A percentile compares a stretch with the other conserved stretches of the same genome.
phyloP scores from a whole-genome alignment of 2,888 invertebrate genomes.

The Clepsis dumicolana region DNA sequence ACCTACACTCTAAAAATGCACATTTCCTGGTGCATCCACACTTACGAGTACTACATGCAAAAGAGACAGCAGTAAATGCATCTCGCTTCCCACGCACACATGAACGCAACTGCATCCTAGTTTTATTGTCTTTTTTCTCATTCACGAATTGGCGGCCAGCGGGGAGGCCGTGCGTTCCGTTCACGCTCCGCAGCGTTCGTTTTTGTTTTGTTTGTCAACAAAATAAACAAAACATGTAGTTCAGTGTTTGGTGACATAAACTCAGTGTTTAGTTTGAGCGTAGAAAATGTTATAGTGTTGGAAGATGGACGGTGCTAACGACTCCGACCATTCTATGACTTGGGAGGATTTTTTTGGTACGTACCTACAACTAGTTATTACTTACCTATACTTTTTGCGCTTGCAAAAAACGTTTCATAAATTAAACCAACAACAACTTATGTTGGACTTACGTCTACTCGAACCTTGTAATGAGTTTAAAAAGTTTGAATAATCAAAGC shows the following conservation, averaged over 20 bases:
- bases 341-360: constrained; percentile 91
- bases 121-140: constrained; percentile 56
- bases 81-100: constrained; percentile 33
- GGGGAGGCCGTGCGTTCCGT: constrained; percentile 58
- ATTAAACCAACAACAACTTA: background rate
- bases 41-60: constrained; percentile 1
- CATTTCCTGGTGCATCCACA: constrained; percentile 33
- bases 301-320: constrained; percentile 85
- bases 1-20: constrained; percentile 11
- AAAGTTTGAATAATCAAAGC: constrained; percentile 37
- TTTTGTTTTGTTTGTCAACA: constrained; percentile 77
- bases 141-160: constrained; percentile 64
- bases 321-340: constrained; percentile 90
- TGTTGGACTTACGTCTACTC: background rate
- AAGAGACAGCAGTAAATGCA: constrained; percentile 34
- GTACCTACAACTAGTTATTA: constrained; percentile 59
- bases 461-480: constrained; percentile 11
- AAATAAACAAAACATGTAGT: constrained; percentile 52
- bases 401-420: background rate
- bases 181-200: constrained; percentile 55
- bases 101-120: constrained; percentile 28
- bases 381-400: constrained; percentile 3
- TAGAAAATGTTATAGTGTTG: constrained; percentile 62
- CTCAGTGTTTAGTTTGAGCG: constrained; percentile 53
- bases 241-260: constrained; percentile 62